Base-by-base conservation (phyloP, 2,113 vertebrate species). In the Australoheros scitulus region DNA sequence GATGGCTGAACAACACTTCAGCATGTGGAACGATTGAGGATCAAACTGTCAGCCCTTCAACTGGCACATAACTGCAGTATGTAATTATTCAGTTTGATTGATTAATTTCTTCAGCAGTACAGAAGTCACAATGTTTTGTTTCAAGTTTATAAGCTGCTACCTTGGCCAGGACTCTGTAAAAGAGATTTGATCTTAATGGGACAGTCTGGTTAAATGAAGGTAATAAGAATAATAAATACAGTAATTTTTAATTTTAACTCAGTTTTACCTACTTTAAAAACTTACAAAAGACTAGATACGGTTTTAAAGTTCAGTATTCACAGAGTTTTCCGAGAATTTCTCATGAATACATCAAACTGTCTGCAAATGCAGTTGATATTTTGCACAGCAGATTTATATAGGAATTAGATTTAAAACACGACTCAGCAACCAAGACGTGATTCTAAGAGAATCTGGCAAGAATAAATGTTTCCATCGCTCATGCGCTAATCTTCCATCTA, bases 401-500 rank as follows among this genome's bases (percentile, higher is more conserved):
- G 24, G 64, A 11, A 50, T 52, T 52, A n/a, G 47, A 72, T 32
- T 72, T 0, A 52, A 70, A 32, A 29, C 26, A n/a, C 2, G 1
- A 72, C 17, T 58, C 65, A 10, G 22, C 47, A 79, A 81, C 68
- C 36, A 41, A 78, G 75, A 77, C 17, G 24, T 87, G 80, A 91
- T 79, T 86, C 41, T 83, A 36, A 87, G 64, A 84, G 74, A 88
- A 89, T 74, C 59, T 83, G 85, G 80, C 88, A 81, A 22, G 74
- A 79, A 32, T 60, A 85, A 89, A 85, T n/a, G 6, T 60, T 83
- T 58, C 81, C 50, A 84, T 90, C 87, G 84, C 88, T 85, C 81
- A 76, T 76, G 76, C 79, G 26, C 83, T 84, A 65, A 41, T 91
- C 86, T 61, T 79, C 78, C 76, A 68, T 72, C 85, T 60, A 76